Conservation (phyloP, 2,797 vertebrate species). For the Gobio occitaniae region DNA sequence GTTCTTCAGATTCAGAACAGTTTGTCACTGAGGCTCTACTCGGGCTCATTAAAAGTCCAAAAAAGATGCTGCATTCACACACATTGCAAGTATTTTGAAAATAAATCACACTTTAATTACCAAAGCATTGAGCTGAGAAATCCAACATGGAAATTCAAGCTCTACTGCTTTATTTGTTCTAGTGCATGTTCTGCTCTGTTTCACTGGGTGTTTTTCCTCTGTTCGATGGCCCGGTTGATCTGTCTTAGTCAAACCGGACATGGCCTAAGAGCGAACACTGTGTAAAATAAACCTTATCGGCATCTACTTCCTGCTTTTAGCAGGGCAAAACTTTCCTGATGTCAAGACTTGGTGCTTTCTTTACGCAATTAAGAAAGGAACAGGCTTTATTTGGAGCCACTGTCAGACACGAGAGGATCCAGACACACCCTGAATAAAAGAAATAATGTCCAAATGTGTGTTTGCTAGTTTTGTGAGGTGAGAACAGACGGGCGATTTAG, state of each 20-base stretch:
- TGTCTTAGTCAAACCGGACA: background rate
- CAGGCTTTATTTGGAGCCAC: background rate
- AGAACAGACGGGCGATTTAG: conserved; percentile 39
- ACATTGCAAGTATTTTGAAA: background rate
- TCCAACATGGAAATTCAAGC: background rate
- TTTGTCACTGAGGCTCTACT: background rate
- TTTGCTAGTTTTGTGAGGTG: conserved; percentile 19
- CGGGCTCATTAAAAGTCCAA: conserved; percentile 7
- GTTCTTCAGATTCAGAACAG: background rate
- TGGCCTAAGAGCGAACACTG: background rate
- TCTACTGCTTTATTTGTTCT: background rate
- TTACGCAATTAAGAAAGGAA: background rate
- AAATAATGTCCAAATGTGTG: background rate
- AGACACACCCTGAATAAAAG: background rate
- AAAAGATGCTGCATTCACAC: background rate
- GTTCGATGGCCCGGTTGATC: background rate
- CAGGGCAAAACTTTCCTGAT: background rate
- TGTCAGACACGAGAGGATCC: too few relatives aligned
- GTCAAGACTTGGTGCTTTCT: conserved; percentile 17
- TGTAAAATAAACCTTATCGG: conserved; percentile 32
- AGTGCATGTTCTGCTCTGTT: background rate
- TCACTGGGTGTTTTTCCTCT: background rate
- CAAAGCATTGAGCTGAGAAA: conserved; percentile 12
- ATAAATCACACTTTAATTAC: background rate
- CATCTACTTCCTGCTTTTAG: conserved; percentile 46